Evolutionary conservation across 2,888 invertebrate species (phyloP).

Genomic region (Eupithecia subumbrata): DNA sequence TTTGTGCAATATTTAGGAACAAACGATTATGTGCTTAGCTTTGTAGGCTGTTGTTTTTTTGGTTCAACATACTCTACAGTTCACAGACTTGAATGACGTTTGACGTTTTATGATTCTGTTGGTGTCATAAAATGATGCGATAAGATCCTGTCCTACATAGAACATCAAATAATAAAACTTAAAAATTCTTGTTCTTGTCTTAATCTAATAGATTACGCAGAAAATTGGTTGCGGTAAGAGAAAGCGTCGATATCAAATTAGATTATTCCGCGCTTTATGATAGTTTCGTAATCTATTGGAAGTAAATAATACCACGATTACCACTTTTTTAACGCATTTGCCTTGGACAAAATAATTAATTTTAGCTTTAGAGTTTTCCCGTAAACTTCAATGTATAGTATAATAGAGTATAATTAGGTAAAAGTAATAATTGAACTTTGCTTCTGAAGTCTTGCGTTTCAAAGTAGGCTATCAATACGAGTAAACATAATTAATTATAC

Average conservation of each 20-base stretch:
- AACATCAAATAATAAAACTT: not conserved
- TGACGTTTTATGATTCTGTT: constrained; percentile 21
- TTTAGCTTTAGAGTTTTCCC: not conserved
- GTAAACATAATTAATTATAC: constrained; percentile 10
- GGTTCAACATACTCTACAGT: constrained; percentile 31
- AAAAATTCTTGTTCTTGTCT: not conserved
- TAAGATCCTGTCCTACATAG: constrained; percentile 8
- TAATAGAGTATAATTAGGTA: not conserved
- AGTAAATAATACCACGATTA: not conserved
- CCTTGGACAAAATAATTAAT: not conserved
- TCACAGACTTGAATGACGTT: constrained; percentile 48
- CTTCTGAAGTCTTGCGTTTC: not conserved
- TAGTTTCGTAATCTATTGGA: constrained; percentile 38
- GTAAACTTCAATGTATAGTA: not conserved
- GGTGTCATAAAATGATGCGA: constrained; percentile 18
- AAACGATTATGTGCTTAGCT: not conserved
- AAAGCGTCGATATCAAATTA: constrained; percentile 47
- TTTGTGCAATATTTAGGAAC: not conserved
- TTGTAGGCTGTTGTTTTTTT: constrained; percentile 14
- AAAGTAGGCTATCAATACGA: not conserved
- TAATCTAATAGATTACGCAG: constrained; percentile 13
- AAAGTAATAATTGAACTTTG: not conserved
- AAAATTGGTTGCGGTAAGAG: constrained; percentile 49
- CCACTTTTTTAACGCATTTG: not conserved
- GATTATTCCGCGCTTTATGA: constrained; percentile 41